These are phyloP conservation scores for Dynastes maya DNA, from an alignment of 2,888 invertebrate genomes.

Conservation along the genomic window DNA sequence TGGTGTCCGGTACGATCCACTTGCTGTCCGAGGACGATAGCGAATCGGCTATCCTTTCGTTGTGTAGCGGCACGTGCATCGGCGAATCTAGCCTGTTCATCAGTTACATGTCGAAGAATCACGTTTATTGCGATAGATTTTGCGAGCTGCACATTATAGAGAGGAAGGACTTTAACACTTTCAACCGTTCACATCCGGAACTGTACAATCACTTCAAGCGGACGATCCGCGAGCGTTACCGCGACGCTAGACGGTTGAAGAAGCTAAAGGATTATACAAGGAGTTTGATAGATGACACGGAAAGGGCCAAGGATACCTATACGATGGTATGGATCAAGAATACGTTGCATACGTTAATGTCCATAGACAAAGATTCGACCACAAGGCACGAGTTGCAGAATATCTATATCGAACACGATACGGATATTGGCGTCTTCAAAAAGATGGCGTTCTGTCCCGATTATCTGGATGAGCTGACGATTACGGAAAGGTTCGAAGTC, in stretches of 20 bases:
- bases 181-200: background rate
- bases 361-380: slow-evolving; percentile 47
- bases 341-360: slow-evolving; percentile 55
- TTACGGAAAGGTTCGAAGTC: slow-evolving; percentile 52
- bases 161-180: slow-evolving; percentile 38
- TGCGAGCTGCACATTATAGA: slow-evolving; percentile 47
- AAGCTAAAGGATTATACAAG: slow-evolving; percentile 24
- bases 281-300: background rate
- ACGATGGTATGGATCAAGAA: slow-evolving; percentile 55
- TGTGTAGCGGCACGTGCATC: slow-evolving; percentile 54
- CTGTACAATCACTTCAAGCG: slow-evolving; percentile 13
- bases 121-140: slow-evolving; percentile 47
- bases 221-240: slow-evolving; percentile 30
- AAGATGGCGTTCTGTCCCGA: slow-evolving; percentile 51
- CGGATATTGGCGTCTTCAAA: slow-evolving; percentile 46
- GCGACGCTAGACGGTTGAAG: slow-evolving; percentile 30
- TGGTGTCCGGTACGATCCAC: slow-evolving; percentile 53
- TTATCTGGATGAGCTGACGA: slow-evolving; percentile 54
- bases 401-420: slow-evolving; percentile 53
- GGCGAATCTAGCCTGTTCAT: slow-evolving; percentile 51
- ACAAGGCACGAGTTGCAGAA: slow-evolving; percentile 54
- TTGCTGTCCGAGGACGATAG: slow-evolving; percentile 55
- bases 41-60: slow-evolving; percentile 53
- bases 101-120: slow-evolving; percentile 40
- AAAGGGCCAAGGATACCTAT: slow-evolving; percentile 37